Conservation (phyloP, 2,888 invertebrate species). For the Lasioglossum lativentre region DNA sequence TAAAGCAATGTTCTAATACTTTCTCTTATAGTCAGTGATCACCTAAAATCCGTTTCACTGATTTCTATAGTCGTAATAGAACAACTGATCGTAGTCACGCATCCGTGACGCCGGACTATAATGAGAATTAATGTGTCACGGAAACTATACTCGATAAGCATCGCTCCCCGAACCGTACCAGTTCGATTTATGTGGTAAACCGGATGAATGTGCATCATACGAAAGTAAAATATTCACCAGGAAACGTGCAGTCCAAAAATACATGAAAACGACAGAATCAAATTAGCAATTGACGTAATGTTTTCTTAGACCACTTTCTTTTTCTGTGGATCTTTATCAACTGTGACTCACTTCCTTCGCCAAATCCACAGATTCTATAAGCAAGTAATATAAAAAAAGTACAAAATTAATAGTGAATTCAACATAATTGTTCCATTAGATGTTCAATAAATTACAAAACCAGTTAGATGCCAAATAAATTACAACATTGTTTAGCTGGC, state of each 20-base stretch:
- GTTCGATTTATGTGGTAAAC: neutral
- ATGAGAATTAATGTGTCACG: conserved; percentile 12
- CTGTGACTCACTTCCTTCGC: neutral
- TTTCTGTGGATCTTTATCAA: neutral
- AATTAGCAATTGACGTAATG: neutral
- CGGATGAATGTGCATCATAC: neutral
- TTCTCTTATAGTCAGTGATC: neutral
- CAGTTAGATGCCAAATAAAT: no score
- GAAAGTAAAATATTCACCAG: conserved; percentile 1
- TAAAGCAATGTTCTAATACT: neutral
- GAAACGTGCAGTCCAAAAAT: neutral
- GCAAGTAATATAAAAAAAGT: neutral
- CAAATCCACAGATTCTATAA: no score
- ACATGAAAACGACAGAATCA: neutral
- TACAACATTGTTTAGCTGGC: no score
- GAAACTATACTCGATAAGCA: conserved; percentile 7
- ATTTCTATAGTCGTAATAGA: neutral
- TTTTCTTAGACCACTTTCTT: neutral
- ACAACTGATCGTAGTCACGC: conserved; percentile 7
- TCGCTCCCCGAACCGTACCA: neutral
- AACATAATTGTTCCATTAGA: neutral
- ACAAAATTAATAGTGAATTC: neutral
- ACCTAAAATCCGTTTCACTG: neutral
- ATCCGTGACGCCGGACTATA: neutral
- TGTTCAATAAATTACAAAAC: no score